A percentile compares a stretch with the other conserved stretches of the same genome.
phyloP scores from a whole-genome alignment of 2,888 invertebrate genomes.

The Magallana nippona region DNA sequence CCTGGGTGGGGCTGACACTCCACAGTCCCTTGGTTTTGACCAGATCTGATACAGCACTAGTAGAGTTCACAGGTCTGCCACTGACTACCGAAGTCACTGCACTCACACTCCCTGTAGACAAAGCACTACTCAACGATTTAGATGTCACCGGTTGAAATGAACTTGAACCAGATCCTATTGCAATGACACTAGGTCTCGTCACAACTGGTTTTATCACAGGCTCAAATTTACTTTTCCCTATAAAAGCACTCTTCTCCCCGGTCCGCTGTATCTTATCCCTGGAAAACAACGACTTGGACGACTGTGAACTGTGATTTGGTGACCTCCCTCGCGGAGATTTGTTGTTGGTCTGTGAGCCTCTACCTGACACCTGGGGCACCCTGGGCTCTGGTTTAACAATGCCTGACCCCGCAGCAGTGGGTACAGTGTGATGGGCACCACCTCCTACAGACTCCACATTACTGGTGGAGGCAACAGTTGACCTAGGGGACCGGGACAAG shows the following conservation, averaged over 20 bases:
- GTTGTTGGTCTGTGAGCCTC: not conserved
- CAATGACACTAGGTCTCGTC: not conserved
- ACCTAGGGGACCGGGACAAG: not conserved
- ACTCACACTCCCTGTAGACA: not conserved
- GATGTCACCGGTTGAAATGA: not conserved
- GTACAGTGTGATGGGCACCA: not conserved
- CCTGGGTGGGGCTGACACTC: not conserved
- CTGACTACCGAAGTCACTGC: not conserved
- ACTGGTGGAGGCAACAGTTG: not conserved
- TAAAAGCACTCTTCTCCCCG: constrained; percentile 13
- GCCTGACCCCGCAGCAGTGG: not conserved
- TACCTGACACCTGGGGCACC: not conserved
- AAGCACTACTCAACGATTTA: not conserved
- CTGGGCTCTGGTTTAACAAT: constrained; percentile 17
- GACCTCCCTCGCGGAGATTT: not conserved
- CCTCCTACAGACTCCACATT: not conserved
- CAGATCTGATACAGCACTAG: not conserved
- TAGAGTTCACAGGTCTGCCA: not conserved
- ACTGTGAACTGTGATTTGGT: not conserved
- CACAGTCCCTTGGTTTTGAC: not conserved
- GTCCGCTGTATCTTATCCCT: constrained; percentile 9
- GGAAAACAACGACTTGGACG: constrained; percentile 16
- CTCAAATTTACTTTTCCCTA: constrained; percentile 10
- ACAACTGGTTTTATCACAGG: not conserved
- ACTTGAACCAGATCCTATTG: not conserved